A percentile compares a stretch with the other conserved stretches of the same genome.
Conservation (phyloP, 2,888 invertebrate genomes). For the Tetranychus piercei region DNA sequence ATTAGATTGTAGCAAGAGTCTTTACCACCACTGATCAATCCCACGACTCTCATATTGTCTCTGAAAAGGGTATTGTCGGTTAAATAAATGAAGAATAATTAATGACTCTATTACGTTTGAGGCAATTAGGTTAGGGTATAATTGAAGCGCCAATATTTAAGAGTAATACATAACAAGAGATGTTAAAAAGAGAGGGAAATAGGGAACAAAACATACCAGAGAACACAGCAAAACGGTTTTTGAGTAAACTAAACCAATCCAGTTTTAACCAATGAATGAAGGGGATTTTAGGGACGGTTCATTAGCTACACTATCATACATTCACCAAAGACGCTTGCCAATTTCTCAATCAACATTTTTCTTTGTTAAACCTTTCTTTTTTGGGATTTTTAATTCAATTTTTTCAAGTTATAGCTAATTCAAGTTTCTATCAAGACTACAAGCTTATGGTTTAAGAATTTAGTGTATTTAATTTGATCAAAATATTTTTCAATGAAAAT, state of each 20-base stretch:
- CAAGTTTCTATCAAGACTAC: too few relatives aligned
- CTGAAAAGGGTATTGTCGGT: too few relatives aligned
- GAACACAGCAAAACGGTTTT: not conserved
- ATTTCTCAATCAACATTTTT: too few relatives aligned
- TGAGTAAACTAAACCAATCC: not conserved
- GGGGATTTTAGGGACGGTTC: not conserved
- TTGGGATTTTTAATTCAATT: too few relatives aligned
- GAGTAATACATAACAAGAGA: not conserved
- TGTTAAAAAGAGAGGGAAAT: not conserved
- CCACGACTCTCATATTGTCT: slow-evolving; percentile 23
- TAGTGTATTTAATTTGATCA: too few relatives aligned
- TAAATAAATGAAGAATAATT: too few relatives aligned
- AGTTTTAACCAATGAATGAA: not conserved
- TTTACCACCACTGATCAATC: slow-evolving; percentile 72
- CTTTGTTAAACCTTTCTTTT: too few relatives aligned
- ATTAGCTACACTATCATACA: not conserved
- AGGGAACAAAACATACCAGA: not conserved
- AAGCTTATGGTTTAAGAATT: too few relatives aligned
- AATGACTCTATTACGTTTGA: too few relatives aligned
- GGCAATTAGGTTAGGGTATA: not conserved
- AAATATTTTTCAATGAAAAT: too few relatives aligned
- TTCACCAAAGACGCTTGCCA: too few relatives aligned
- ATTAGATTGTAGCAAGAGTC: slow-evolving; percentile 98
- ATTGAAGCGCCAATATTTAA: not conserved
- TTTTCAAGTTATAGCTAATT: too few relatives aligned